A percentile compares a stretch with the other conserved stretches of the same genome.
Conservation (phyloP, 2,888 invertebrate genomes). For the Eilema griseolum region DNA sequence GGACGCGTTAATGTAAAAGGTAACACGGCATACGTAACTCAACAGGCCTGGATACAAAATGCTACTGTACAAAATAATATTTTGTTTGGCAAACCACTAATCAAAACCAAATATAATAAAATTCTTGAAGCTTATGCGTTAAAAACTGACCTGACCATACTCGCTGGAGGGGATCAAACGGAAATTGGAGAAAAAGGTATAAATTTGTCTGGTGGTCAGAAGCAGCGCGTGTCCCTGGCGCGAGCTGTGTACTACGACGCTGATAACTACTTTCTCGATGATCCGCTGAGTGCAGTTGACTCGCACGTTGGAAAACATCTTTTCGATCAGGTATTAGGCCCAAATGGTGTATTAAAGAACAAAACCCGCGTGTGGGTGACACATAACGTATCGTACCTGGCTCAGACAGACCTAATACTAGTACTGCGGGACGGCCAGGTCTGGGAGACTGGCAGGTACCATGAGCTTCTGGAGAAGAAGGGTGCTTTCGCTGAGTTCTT, state of each 20-base stretch:
- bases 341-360: constrained; percentile 89
- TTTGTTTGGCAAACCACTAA: constrained; percentile 92
- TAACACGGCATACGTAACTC: constrained; percentile 93
- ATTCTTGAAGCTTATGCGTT: constrained; percentile 97
- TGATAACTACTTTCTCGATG: constrained; percentile 97
- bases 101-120: constrained; percentile 91
- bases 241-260: constrained; percentile 95
- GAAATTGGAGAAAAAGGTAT: constrained; percentile 99
- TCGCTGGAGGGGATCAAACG: constrained; percentile 97
- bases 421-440: constrained; percentile 95
- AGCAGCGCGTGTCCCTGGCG: constrained; percentile 96
- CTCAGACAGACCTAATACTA: constrained; percentile 95
- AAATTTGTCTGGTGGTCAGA: constrained; percentile 95
- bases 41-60: constrained; percentile 99
- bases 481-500: constrained; percentile 95
- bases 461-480: constrained; percentile 94
- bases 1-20: constrained; percentile 92
- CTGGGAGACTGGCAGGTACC: constrained; percentile 96
- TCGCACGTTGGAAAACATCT: constrained; percentile 99
- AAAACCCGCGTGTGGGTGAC: constrained; percentile 98
- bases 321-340: constrained; percentile 92
- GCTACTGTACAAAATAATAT: constrained; percentile 97
- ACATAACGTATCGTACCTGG: constrained; percentile 97
- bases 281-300: constrained; percentile 98
- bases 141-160: constrained; percentile 95